Base-by-base conservation (phyloP, 53 echinoderm and acorn worm genomes). In the Holothuria leucospilota region DNA sequence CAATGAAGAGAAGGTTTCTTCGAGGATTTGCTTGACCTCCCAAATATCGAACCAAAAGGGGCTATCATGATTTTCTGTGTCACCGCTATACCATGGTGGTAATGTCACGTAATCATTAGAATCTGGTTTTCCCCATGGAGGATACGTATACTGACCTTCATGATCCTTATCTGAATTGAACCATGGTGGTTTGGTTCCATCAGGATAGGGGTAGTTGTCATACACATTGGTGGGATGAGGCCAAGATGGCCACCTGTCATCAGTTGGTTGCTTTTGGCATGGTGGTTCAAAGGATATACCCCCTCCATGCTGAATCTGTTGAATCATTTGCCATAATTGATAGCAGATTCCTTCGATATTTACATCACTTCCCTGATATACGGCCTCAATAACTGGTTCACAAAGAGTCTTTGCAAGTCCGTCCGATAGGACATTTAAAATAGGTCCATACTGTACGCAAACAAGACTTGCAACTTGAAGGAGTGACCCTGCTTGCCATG, bases 331-430 rank as follows among this genome's bases (percentile, higher is more conserved):
- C 80, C 80, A 80, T 24, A 80, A 4, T 38, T 80, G 59, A 20
- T 60, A 61, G 61, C 80, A 80, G 29, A 20, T 59, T 15, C 34
- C 80, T 61, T 61, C 30, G 25, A 80, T 29, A 34, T 80, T 38
- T 13, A 38, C 0, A 11, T 59, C 20, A 62, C 34, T 29, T 25
- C 61, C 39, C 51, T 75, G 49, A 39, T 75, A 4, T n/a, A 80
- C 56, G 25, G 80, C 61, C 4, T 80, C 29, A 12, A 80, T 80
- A 38, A 80, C 59, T 13, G 80, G 59, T 25, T 80, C 80, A 80
- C 80, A 80, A 10, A 80, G 10, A n/a, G 61, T 30, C 26, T 38
- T 59, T 16, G 28, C 80, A 27, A 80, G 6, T 20, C 80, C 80
- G 26, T 58, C 80, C 5, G 80, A 80, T 38, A 80, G 56, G 5